Evolutionary conservation across 2,888 invertebrate species (phyloP), one percentile per base, ranked within the genome.

Genomic region (Chalcis sispes): DNA sequence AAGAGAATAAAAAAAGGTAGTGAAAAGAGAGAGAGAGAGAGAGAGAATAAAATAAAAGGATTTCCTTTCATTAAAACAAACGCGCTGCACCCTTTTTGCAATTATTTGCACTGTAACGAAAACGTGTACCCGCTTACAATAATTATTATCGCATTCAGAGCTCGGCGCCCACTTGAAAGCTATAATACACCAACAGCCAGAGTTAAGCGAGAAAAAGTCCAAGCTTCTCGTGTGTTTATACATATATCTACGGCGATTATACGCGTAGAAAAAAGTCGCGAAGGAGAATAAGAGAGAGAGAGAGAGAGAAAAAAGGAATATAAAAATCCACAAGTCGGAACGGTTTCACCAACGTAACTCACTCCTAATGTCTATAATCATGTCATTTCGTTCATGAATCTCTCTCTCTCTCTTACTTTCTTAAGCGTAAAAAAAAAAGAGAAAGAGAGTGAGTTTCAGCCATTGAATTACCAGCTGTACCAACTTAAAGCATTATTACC

Each of bases 401-500:
- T 29, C 25, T 5, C 20, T 15, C 50, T 52, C 46, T 23, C 32
- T n/a, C n/a, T n/a, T n/a, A n/a, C n/a, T n/a, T n/a, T n/a, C n/a
- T n/a, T n/a, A n/a, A n/a, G n/a, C n/a, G n/a, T n/a, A n/a, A n/a
- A n/a, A n/a, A n/a, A n/a, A n/a, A n/a, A n/a, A 25, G 8, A n/a
- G 32, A 8, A 13, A n/a, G n/a, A n/a, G 42, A 67, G 48, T 42
- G n/a, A n/a, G 15, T 54, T 56, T 58, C 61, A 36, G 54, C 59
- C 73, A 77, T 73, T 77, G 66, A 77, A 74, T 74, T 71, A 72
- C 67, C 64, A 67, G 66, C 61, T 72, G 36, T 56, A 77, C 65
- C 32, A 74, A 77, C 66, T 77, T 62, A 64, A 62, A 61, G 62
- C 62, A 46, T 74, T 71, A 77, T 77, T 71, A 77, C 77, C 74